These are phyloP conservation scores for Lycophotia porphyrea DNA, from an alignment of 2,888 invertebrate genomes.

Conservation along the genomic window DNA sequence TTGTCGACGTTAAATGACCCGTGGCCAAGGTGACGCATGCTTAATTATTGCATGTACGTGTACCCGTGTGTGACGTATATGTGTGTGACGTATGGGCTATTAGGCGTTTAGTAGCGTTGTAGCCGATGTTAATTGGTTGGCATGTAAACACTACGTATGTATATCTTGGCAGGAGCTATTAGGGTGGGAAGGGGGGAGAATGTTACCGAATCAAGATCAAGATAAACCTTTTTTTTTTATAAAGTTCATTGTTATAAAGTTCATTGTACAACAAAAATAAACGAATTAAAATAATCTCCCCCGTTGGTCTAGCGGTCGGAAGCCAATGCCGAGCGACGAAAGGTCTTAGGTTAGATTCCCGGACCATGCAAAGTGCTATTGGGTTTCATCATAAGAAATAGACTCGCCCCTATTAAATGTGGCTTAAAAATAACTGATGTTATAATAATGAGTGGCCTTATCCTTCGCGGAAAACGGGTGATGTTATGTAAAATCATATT, in stretches of 20 bases:
- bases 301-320: background rate
- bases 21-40: slow-evolving; percentile 54
- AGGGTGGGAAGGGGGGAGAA: slow-evolving; percentile 1
- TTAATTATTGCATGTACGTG: slow-evolving; percentile 60
- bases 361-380: background rate
- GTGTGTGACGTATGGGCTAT: slow-evolving; percentile 62
- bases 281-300: background rate
- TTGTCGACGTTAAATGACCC: slow-evolving; percentile 36
- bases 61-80: slow-evolving; percentile 52
- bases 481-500: background rate
- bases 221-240: slow-evolving; percentile 1
- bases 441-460: background rate
- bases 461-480: background rate
- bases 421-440: background rate
- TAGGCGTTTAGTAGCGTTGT: slow-evolving; percentile 46
- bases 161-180: slow-evolving; percentile 38
- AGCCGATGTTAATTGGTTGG: slow-evolving; percentile 52
- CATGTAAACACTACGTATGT: slow-evolving; percentile 47
- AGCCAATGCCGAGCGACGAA: background rate
- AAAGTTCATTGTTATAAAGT: slow-evolving; percentile 24
- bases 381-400: background rate
- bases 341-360: background rate
- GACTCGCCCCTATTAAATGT: background rate
- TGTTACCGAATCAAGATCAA: slow-evolving; percentile 39
- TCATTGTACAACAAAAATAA: slow-evolving; percentile 20